Conservation (phyloP, 1,140 invertebrate species). For the Drosophila nebulosa region DNA sequence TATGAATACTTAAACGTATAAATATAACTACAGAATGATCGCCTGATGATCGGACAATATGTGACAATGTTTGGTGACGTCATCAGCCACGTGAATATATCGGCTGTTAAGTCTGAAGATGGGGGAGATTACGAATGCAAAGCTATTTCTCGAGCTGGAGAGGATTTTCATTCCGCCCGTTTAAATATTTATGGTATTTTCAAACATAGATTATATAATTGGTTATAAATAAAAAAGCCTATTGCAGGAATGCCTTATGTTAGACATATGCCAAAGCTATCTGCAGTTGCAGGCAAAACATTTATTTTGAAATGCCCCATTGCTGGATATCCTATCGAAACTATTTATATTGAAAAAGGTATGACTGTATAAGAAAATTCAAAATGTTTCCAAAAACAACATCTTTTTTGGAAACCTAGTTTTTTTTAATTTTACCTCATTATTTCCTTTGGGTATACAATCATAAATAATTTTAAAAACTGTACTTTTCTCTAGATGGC, state of each 20-base stretch:
- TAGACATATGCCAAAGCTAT: slow-evolving; percentile 85
- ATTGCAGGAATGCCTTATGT: slow-evolving; percentile 85
- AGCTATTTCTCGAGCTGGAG: slow-evolving; percentile 85
- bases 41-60: slow-evolving; percentile 85
- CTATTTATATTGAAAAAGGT: slow-evolving; percentile 87
- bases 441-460: too few relatives aligned
- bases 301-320: slow-evolving; percentile 87
- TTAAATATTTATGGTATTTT: slow-evolving; percentile 86
- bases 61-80: slow-evolving; percentile 87
- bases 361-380: slow-evolving; percentile 10
- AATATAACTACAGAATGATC: slow-evolving; percentile 77
- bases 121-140: slow-evolving; percentile 88
- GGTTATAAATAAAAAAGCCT: not conserved
- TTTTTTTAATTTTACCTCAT: not conserved
- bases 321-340: slow-evolving; percentile 86
- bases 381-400: too few relatives aligned
- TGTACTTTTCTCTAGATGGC: slow-evolving; percentile 82
- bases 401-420: too few relatives aligned
- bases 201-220: not conserved
- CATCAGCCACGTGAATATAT: slow-evolving; percentile 88
- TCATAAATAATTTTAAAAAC: not conserved
- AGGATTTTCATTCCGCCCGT: slow-evolving; percentile 83
- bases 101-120: slow-evolving; percentile 86
- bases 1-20: not conserved
- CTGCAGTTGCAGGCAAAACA: slow-evolving; percentile 86